These are phyloP conservation scores for Pongo pygmaeus DNA, from an alignment of 2,113 vertebrate species.

Conservation along the genomic window DNA sequence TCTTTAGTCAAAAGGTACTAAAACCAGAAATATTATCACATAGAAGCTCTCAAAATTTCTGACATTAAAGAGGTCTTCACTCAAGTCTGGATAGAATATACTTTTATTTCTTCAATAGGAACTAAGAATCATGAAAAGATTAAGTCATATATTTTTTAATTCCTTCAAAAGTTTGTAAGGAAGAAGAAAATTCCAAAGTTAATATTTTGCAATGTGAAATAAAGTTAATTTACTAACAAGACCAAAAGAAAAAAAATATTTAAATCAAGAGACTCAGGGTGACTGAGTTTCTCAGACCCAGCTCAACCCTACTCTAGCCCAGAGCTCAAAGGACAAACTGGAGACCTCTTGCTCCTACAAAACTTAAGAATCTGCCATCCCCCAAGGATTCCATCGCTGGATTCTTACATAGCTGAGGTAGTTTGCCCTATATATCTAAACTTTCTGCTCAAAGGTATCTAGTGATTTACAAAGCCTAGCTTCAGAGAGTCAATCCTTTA, in stretches of 20 bases:
- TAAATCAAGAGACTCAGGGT: neutral
- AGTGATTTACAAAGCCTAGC: conserved; percentile 14
- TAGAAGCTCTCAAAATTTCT: neutral
- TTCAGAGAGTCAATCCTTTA: neutral
- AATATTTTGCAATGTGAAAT: neutral
- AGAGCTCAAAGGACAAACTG: neutral
- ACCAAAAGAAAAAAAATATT: neutral
- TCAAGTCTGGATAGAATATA: neutral
- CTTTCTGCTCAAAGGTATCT: neutral
- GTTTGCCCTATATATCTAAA: neutral
- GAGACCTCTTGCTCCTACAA: neutral
- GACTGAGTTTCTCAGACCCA: neutral
- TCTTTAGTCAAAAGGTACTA: neutral
- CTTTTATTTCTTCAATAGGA: conserved; percentile 37
- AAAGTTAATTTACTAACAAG: conserved; percentile 31
- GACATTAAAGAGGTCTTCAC: neutral
- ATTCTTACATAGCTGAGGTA: neutral
- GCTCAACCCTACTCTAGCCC: neutral
- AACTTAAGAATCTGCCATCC: neutral
- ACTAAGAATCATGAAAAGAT: neutral
- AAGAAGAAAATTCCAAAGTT: conserved; percentile 42
- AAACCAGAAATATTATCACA: conserved; percentile 16
- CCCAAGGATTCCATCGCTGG: neutral
- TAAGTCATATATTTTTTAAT: conserved; percentile 37
- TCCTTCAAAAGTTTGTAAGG: conserved; percentile 1